Evolutionary conservation across 1,140 invertebrate genomes (phyloP).

Genomic region (Eumaeus atala): DNA sequence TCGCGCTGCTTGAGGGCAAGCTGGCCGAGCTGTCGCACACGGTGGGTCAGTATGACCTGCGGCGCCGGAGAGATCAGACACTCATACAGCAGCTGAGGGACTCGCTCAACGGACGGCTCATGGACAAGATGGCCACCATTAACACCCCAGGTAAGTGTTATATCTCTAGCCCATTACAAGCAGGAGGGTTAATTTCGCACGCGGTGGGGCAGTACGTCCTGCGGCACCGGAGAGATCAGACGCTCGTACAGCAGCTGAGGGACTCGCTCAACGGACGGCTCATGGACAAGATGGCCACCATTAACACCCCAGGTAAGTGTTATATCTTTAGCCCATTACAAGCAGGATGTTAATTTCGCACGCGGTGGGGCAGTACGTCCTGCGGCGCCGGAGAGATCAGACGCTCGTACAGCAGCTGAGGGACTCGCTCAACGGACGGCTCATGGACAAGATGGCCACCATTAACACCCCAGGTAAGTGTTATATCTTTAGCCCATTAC

Average conservation of each 20-base stretch:
- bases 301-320: slow-evolving; percentile 20
- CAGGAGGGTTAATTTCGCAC: slow-evolving; percentile 84
- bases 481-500: slow-evolving; percentile 58
- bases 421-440: slow-evolving; percentile 65
- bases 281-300: neutral
- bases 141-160: slow-evolving; percentile 19
- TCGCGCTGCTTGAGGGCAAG: slow-evolving; percentile 84
- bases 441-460: slow-evolving; percentile 34
- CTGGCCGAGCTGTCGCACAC: slow-evolving; percentile 87
- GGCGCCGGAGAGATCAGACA: slow-evolving; percentile 82
- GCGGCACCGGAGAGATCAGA: slow-evolving; percentile 81
- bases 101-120: slow-evolving; percentile 53
- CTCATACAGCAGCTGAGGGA: slow-evolving; percentile 84
- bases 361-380: slow-evolving; percentile 86
- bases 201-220: slow-evolving; percentile 87
- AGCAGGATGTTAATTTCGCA: slow-evolving; percentile 84
- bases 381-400: slow-evolving; percentile 75
- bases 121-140: slow-evolving; percentile 32
- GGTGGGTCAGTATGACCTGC: slow-evolving; percentile 85
- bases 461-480: slow-evolving; percentile 22
- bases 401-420: slow-evolving; percentile 83
- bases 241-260: too few relatives aligned
- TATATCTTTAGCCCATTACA: slow-evolving; percentile 71
- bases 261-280: neutral
- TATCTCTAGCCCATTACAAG: slow-evolving; percentile 77